Conservation (phyloP, 2,888 invertebrate species). For the Clitarchus hookeri region DNA sequence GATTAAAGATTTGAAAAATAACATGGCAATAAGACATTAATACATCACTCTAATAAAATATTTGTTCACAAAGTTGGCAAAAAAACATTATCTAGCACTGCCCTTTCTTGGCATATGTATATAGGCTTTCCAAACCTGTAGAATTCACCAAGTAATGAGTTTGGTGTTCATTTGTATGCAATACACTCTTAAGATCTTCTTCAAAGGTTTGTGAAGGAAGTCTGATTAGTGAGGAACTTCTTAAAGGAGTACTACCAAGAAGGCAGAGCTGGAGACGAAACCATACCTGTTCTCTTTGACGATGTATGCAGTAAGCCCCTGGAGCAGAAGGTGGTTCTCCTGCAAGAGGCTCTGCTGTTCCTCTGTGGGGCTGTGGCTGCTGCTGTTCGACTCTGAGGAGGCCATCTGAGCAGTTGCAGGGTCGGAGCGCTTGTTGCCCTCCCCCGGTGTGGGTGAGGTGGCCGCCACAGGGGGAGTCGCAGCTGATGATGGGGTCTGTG, state of each 20-base stretch:
- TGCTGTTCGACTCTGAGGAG: constrained; percentile 37
- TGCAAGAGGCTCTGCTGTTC: constrained; percentile 61
- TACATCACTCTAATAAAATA: too few relatives aligned
- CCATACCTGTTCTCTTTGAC: constrained; percentile 65
- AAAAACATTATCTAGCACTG: too few relatives aligned
- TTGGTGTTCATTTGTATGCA: too few relatives aligned
- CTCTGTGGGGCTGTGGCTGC: constrained; percentile 47
- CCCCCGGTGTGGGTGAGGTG: constrained; percentile 50
- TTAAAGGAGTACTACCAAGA: background rate
- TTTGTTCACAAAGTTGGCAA: too few relatives aligned
- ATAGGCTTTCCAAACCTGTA: too few relatives aligned
- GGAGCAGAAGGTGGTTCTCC: constrained; percentile 72
- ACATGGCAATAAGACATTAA: too few relatives aligned
- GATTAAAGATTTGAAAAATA: too few relatives aligned
- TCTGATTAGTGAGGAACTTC: too few relatives aligned
- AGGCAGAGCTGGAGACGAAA: background rate
- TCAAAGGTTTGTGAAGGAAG: too few relatives aligned
- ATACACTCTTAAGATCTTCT: too few relatives aligned
- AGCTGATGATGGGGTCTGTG: constrained; percentile 36
- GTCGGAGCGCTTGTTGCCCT: background rate
- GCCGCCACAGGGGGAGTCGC: constrained; percentile 52
- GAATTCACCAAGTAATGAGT: too few relatives aligned
- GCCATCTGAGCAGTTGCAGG: constrained; percentile 32
- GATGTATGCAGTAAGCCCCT: constrained; percentile 72
- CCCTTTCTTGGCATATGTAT: too few relatives aligned